Evolutionary conservation across 1,140 invertebrate species (phyloP).

Genomic region (Caerostris extrusa): DNA sequence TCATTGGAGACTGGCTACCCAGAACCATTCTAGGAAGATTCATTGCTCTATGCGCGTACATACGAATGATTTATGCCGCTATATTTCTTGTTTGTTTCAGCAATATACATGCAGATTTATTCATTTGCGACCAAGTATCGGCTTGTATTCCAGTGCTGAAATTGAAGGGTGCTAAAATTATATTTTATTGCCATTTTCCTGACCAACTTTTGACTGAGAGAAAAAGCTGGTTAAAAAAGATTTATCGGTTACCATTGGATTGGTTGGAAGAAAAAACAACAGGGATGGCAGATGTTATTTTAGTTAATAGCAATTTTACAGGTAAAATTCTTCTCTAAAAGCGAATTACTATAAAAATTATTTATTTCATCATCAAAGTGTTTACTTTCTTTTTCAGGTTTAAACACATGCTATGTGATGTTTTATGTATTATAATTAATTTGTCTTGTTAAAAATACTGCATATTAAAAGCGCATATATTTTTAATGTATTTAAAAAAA

Average conservation of each 20-base stretch:
- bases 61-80: slow-evolving; percentile 94
- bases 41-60: slow-evolving; percentile 95
- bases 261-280: slow-evolving; percentile 96
- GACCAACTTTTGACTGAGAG: slow-evolving; percentile 90
- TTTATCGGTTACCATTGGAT: slow-evolving; percentile 94
- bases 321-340: slow-evolving; percentile 80
- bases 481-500: too few relatives aligned
- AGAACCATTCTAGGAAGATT: slow-evolving; percentile 91
- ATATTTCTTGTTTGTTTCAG: slow-evolving; percentile 84
- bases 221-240: slow-evolving; percentile 78
- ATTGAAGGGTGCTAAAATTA: slow-evolving; percentile 84
- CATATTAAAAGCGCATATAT: too few relatives aligned
- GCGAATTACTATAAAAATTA: too few relatives aligned
- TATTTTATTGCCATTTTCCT: slow-evolving; percentile 99
- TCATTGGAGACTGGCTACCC: slow-evolving; percentile 93
- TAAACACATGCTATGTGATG: too few relatives aligned
- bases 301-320: slow-evolving; percentile 98
- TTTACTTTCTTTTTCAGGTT: too few relatives aligned
- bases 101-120: slow-evolving; percentile 87
- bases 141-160: slow-evolving; percentile 91
- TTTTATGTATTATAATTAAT: too few relatives aligned
- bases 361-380: too few relatives aligned
- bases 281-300: slow-evolving; percentile 84
- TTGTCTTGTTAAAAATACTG: too few relatives aligned
- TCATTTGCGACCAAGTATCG: slow-evolving; percentile 96